Conservation (phyloP, 2,888 invertebrate genomes). For the Agrotis ipsilon region DNA sequence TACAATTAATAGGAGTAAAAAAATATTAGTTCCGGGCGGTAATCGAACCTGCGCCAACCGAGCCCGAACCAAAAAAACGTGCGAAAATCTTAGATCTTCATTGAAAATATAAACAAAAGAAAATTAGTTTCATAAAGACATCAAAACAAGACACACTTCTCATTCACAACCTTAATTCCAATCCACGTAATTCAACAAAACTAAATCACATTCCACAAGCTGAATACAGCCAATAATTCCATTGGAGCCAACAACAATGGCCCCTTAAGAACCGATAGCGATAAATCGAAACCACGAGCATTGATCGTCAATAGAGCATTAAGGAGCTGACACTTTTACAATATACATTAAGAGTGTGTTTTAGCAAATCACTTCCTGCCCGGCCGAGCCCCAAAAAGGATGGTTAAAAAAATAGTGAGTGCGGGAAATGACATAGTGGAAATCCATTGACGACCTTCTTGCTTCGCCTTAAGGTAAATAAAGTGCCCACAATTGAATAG, state of each 20-base stretch:
- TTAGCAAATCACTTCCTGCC: conserved; percentile 90
- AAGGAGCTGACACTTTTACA: conserved; percentile 86
- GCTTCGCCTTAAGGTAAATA: conserved; percentile 81
- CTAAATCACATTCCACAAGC: conserved; percentile 77
- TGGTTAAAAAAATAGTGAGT: conserved; percentile 86
- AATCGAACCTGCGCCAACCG: too few species aligned
- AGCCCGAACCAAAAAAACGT: neutral
- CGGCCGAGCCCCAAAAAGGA: conserved; percentile 78
- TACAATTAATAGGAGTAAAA: too few species aligned
- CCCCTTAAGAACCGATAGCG: conserved; percentile 84
- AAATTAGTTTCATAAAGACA: conserved; percentile 32
- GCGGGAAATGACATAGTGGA: conserved; percentile 88
- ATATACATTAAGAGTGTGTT: conserved; percentile 89
- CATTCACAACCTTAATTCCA: conserved; percentile 56
- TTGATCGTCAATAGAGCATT: conserved; percentile 88
- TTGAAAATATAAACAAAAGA: neutral
- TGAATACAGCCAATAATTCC: conserved; percentile 83
- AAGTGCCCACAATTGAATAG: conserved; percentile 88
- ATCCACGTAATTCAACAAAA: conserved; percentile 73
- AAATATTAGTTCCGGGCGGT: too few species aligned
- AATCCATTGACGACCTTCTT: conserved; percentile 80
- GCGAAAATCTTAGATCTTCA: neutral
- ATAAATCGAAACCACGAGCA: conserved; percentile 86
- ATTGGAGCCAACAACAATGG: conserved; percentile 84
- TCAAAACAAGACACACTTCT: conserved; percentile 50